phyloP scores from a whole-genome alignment of 2,113 vertebrate genomes.

The Hippocampus guttulatus region DNA sequence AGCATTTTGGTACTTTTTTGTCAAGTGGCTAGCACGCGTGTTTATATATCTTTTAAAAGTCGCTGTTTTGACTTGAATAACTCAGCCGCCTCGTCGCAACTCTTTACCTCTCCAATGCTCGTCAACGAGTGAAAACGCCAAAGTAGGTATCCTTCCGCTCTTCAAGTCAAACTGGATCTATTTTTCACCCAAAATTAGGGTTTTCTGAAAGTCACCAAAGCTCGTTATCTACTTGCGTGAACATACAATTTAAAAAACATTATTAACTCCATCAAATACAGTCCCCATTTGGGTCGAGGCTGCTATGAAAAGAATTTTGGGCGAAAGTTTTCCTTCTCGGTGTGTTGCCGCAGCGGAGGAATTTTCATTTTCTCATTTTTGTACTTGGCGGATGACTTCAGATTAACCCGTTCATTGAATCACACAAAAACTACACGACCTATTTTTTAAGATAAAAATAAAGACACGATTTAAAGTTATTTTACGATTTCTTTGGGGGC shows the following conservation, averaged over 20 bases:
- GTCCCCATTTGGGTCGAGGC: no score
- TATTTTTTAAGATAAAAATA: background rate
- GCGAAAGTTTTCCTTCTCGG: constrained; percentile 23
- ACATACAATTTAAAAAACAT: fast-evolving
- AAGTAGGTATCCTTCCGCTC: constrained; percentile 68
- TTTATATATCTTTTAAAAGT: constrained; percentile 7
- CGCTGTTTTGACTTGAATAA: background rate
- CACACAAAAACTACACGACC: constrained; percentile 17
- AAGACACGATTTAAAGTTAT: background rate
- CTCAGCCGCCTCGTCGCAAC: constrained; percentile 29
- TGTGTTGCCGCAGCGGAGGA: constrained; percentile 71
- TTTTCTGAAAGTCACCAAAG: background rate
- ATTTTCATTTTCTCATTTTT: constrained; percentile 72
- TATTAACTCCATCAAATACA: fast-evolving
- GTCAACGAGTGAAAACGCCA: constrained; percentile 25
- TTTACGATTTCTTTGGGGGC: background rate
- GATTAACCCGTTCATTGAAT: constrained; percentile 67
- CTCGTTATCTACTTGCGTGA: no score
- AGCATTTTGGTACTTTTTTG: constrained; percentile 7
- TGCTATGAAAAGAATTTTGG: background rate
- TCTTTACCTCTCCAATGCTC: constrained; percentile 41
- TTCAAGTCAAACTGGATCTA: constrained; percentile 53
- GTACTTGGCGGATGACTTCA: constrained; percentile 67
- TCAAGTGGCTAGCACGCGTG: background rate
- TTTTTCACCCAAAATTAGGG: background rate